Base-by-base conservation (phyloP, 2,888 invertebrate species). In the Caenorhabditis macrosperma region DNA sequence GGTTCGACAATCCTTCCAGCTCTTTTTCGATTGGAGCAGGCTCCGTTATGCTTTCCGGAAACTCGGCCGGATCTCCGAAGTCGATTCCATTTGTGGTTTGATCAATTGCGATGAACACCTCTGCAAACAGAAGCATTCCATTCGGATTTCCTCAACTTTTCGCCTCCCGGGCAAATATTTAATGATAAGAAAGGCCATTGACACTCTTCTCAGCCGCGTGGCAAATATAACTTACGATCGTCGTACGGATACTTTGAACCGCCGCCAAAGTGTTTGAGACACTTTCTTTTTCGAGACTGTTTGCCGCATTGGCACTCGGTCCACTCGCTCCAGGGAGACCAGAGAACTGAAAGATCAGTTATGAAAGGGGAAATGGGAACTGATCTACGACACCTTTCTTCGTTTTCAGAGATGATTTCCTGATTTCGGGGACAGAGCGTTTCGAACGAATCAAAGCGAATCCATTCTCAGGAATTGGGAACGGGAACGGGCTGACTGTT, bases 241-340 rank as follows among this genome's bases (percentile, higher is more conserved):
- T 72, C 64, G 64, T 64, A 64, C 48, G 74, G 35, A 67, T 60
- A 75, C 67, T 75, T 75, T 75, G 75, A 61, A 64, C 64, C 66
- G 26, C 22, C 28, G 61, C 67, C 57, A 44, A 67, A 35, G 44
- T 68, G 55, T 74, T 79, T 79, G 61, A 80, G 55, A 59, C 83
- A 84, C 33, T 76, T 66, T 63, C 84, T 59, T 64, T 82, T 81
- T 35, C 84, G 71, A 35, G 74, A 74, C 50, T 82, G 82, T 60
- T 72, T 64, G 44, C 84, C 84, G 61, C 81, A 79, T 44, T 61
- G 67, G 72, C 84, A 84, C 17, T 77, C 72, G 24, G 84, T 82
- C 82, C 82, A 84, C 38, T 79, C 72, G 24, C 79, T 75, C 84
- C 84, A 84, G 9, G 66, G 15, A 20, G 80, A 68, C 81, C 82